Percentiles rank a stretch among this genome's conserved stretches.
phyloP scores from a whole-genome alignment of 2,888 invertebrate species.

The Hypomecis atomaria region DNA sequence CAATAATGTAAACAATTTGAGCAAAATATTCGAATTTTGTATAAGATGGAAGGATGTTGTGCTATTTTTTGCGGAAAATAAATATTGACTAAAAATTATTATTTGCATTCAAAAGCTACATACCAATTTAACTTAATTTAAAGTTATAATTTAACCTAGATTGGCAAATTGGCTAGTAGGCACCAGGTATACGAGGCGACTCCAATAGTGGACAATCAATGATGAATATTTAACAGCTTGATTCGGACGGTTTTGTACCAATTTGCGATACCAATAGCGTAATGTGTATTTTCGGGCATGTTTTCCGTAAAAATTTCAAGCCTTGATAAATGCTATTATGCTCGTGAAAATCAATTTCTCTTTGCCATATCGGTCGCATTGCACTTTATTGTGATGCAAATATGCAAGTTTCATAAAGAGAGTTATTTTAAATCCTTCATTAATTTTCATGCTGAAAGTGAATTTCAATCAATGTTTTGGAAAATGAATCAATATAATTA shows the following conservation, averaged over 20 bases:
- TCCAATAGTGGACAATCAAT: slow-evolving; percentile 11
- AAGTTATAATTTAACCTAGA: neutral
- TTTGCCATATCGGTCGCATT: slow-evolving; percentile 6
- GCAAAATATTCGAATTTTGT: no score
- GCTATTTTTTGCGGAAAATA: no score
- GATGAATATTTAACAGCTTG: slow-evolving; percentile 30
- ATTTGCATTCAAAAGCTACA: no score
- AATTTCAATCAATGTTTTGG: no score
- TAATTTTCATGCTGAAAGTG: no score
- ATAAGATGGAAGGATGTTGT: no score
- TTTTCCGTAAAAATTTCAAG: slow-evolving; percentile 19
- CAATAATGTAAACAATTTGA: no score
- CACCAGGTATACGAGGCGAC: slow-evolving; percentile 13
- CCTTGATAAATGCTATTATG: slow-evolving; percentile 18
- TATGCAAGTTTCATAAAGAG: neutral
- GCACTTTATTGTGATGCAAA: neutral
- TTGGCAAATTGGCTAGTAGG: neutral
- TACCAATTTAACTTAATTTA: neutral
- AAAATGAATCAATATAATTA: no score
- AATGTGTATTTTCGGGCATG: slow-evolving; percentile 26
- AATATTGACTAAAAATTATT: no score
- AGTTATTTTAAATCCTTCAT: no score
- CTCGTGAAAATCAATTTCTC: slow-evolving; percentile 16
- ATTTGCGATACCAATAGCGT: slow-evolving; percentile 31
- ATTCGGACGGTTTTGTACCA: slow-evolving; percentile 29